These are phyloP conservation scores for Hypomecis atomaria DNA, from an alignment of 2,888 invertebrate genomes.

Conservation along the genomic window DNA sequence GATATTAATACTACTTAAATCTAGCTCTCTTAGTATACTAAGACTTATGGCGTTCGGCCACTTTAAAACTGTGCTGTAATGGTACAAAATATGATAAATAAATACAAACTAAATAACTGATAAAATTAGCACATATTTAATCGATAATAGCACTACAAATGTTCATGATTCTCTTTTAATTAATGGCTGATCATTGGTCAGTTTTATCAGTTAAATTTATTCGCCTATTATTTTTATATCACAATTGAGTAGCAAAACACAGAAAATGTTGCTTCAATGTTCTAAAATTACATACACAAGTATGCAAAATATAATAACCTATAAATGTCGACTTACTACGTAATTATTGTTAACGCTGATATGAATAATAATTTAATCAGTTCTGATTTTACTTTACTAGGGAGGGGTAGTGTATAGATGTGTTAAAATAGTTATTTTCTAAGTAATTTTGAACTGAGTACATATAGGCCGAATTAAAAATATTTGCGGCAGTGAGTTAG, in stretches of 20 bases:
- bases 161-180: neutral
- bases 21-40: slow-evolving; percentile 8
- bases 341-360: slow-evolving; percentile 33
- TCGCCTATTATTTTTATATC: slow-evolving; percentile 25
- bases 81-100: slow-evolving; percentile 22
- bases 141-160: slow-evolving; percentile 14
- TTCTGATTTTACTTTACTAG: slow-evolving; percentile 5
- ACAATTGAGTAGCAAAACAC: slow-evolving; percentile 36
- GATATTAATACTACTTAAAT: slow-evolving; percentile 31
- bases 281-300: neutral
- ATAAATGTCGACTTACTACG: slow-evolving; percentile 1
- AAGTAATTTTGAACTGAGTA: no score
- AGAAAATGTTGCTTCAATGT: slow-evolving; percentile 1
- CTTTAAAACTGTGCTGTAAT: slow-evolving; percentile 6
- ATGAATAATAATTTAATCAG: slow-evolving; percentile 38
- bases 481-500: no score
- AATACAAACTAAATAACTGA: slow-evolving; percentile 32
- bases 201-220: neutral
- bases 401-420: no score
- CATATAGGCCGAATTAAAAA: no score
- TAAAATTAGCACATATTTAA: slow-evolving; percentile 6
- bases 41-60: slow-evolving; percentile 17
- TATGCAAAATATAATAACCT: neutral
- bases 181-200: neutral
- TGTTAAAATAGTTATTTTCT: no score